Evolutionary conservation across 1,140 invertebrate genomes (phyloP).

Genomic region (Drosophila nigrodunni): DNA sequence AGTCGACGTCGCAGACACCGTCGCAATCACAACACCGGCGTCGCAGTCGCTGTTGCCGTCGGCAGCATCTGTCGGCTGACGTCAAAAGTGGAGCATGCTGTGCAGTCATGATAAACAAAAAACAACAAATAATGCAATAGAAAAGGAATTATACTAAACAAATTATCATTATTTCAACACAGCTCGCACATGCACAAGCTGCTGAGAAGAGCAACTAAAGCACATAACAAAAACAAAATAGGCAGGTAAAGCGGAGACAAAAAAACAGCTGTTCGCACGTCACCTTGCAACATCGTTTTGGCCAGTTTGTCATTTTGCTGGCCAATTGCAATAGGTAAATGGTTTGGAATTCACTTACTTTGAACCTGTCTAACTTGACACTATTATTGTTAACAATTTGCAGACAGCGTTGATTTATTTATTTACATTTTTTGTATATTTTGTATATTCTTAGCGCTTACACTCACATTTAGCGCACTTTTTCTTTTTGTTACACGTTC

Average conservation of each 20-base stretch:
- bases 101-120: slow-evolving; percentile 23
- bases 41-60: not conserved
- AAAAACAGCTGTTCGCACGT: slow-evolving; percentile 67
- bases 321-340: slow-evolving; percentile 6
- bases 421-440: slow-evolving; percentile 62
- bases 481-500: slow-evolving; percentile 62
- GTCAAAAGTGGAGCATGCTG: slow-evolving; percentile 28
- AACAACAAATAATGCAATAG: slow-evolving; percentile 22
- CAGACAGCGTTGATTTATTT: slow-evolving; percentile 47
- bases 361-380: not conserved
- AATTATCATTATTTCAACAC: slow-evolving; percentile 50
- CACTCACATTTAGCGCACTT: slow-evolving; percentile 58
- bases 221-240: slow-evolving; percentile 38
- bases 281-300: slow-evolving; percentile 33
- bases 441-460: slow-evolving; percentile 36
- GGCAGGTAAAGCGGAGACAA: slow-evolving; percentile 41
- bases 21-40: not conserved
- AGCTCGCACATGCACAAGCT: slow-evolving; percentile 20
- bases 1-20: too few relatives aligned
- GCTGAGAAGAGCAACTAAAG: slow-evolving; percentile 2
- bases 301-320: slow-evolving; percentile 27
- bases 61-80: slow-evolving; percentile 19
- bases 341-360: slow-evolving; percentile 33
- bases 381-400: slow-evolving; percentile 42
- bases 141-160: slow-evolving; percentile 44